phyloP scores from a whole-genome alignment of 2,797 vertebrate species.

The Platalea minor region DNA sequence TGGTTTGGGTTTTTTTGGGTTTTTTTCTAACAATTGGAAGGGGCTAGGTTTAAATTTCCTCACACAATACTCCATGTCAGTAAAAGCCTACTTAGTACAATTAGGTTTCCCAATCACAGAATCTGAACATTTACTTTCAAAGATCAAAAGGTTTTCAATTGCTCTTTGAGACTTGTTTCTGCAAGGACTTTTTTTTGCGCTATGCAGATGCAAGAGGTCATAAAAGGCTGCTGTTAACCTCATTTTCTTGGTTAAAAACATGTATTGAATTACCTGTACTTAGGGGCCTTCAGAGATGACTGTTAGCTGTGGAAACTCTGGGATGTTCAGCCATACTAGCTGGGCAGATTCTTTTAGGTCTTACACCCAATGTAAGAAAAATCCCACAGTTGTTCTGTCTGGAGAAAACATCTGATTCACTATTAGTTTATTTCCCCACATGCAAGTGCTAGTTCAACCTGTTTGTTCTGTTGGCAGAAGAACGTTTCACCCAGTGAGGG shows the following conservation, averaged over 20 bases:
- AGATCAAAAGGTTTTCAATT: neutral
- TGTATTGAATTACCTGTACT: neutral
- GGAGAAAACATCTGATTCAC: neutral
- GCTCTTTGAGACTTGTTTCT: neutral
- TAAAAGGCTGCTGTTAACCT: neutral
- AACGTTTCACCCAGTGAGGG: neutral
- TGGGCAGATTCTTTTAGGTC: neutral
- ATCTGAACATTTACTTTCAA: neutral
- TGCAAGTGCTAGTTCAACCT: neutral
- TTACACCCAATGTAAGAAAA: neutral
- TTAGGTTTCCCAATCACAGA: neutral
- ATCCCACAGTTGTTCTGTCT: neutral
- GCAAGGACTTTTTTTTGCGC: neutral
- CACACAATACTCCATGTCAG: neutral
- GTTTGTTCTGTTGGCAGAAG: neutral
- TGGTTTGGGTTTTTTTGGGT: fast-evolving
- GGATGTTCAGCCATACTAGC: neutral
- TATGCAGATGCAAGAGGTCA: neutral
- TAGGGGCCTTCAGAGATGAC: neutral
- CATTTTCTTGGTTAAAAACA: neutral
- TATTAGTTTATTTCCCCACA: neutral
- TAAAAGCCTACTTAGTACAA: neutral
- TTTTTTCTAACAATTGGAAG: neutral
- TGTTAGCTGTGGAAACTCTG: neutral
- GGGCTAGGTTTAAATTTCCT: neutral